Evolutionary conservation across 1,140 invertebrate genomes (phyloP).

Genomic region (Pentalonia nigronervosa): DNA sequence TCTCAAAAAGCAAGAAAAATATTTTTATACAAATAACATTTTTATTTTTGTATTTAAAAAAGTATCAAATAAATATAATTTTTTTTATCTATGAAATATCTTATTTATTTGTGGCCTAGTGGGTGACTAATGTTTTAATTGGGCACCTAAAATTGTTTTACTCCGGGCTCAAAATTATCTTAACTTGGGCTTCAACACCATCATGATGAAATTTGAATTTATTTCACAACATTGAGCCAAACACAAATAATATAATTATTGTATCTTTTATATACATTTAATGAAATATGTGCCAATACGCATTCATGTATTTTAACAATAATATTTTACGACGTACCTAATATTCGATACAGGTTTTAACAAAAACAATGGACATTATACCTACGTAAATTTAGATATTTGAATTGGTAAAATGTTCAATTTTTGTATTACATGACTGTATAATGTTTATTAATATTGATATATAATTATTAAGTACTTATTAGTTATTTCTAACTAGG

Average conservation of each 20-base stretch:
- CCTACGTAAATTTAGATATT: not conserved
- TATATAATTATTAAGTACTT: not conserved
- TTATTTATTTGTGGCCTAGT: too few relatives aligned
- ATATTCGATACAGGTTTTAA: not conserved
- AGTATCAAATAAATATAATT: too few relatives aligned
- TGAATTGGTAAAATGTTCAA: not conserved
- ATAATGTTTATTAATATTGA: not conserved
- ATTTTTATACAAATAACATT: too few relatives aligned
- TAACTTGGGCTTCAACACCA: too few relatives aligned
- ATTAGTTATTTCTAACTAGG: not conserved
- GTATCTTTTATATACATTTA: not conserved
- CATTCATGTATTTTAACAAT: not conserved
- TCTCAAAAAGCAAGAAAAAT: too few relatives aligned
- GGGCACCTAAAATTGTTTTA: too few relatives aligned
- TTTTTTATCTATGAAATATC: too few relatives aligned
- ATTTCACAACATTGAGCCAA: not conserved
- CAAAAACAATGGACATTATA: not conserved
- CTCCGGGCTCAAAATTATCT: too few relatives aligned
- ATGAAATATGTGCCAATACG: not conserved
- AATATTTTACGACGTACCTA: not conserved
- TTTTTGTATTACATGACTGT: not conserved
- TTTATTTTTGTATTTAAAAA: too few relatives aligned
- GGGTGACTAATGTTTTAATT: too few relatives aligned
- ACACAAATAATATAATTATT: slow-evolving; percentile 1
- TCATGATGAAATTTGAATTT: not conserved